phyloP scores from a whole-genome alignment of 64 coral and sea anemone species.

The Porites australiensis region DNA sequence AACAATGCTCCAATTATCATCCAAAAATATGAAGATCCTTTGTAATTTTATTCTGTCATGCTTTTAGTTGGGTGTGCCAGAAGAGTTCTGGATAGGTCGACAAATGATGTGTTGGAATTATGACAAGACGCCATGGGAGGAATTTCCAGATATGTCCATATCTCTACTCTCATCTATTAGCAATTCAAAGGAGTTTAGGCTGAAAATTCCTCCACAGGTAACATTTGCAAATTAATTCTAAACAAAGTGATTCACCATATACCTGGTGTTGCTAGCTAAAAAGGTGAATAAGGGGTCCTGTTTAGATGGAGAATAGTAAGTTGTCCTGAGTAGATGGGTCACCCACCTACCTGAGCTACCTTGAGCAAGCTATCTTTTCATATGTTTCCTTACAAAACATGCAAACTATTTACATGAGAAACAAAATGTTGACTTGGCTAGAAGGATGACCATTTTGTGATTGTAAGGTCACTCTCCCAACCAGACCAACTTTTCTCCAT shows the following conservation, averaged over 20 bases:
- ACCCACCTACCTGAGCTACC: too few relatives aligned
- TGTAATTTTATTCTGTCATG: too few relatives aligned
- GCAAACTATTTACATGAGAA: too few relatives aligned
- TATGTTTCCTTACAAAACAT: too few relatives aligned
- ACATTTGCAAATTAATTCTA: too few relatives aligned
- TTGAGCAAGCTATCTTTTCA: too few relatives aligned
- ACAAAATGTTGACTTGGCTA: too few relatives aligned
- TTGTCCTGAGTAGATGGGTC: too few relatives aligned
- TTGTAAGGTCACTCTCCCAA: too few relatives aligned
- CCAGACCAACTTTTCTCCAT: too few relatives aligned
- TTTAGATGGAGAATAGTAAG: too few relatives aligned
- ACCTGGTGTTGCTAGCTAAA: background rate
- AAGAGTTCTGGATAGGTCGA: constrained; percentile 98
- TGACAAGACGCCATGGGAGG: constrained; percentile 97
- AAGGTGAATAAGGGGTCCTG: background rate
- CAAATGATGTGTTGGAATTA: constrained; percentile 99
- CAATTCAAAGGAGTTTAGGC: constrained; percentile 91
- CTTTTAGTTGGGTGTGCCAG: constrained; percentile 90
- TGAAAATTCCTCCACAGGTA: constrained; percentile 99
- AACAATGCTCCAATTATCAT: background rate
- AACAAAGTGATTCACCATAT: background rate
- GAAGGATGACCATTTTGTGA: too few relatives aligned
- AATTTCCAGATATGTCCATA: constrained; percentile 98
- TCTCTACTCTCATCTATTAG: constrained; percentile 90
- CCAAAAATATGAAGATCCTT: background rate